phyloP scores from a whole-genome alignment of 37 sponge, comb jelly and placozoan genomes.

The Cliona cf. orientalis region DNA sequence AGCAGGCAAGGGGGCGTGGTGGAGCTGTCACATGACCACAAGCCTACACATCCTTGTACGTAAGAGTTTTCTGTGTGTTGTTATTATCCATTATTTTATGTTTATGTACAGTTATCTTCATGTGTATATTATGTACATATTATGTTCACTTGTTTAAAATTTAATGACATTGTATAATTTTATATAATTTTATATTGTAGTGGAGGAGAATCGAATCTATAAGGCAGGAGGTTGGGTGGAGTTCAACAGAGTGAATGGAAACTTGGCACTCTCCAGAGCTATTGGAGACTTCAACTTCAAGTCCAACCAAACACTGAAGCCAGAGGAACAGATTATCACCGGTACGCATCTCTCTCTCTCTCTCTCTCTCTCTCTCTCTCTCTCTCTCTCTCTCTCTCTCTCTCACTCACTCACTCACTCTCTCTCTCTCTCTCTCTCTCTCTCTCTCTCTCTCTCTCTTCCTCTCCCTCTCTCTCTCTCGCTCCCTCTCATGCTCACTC shows the following conservation, averaged over 20 bases:
- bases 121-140: background rate
- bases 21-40: constrained; percentile 90
- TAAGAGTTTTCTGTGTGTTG: too few species aligned
- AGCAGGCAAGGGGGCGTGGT: constrained; percentile 64
- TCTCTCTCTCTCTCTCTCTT: background rate
- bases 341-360: too few species aligned
- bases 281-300: constrained; percentile 95
- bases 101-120: background rate
- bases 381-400: background rate
- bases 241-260: constrained; percentile 93
- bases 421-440: background rate
- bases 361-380: background rate
- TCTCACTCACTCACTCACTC: background rate
- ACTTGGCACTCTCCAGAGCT: constrained; percentile 92
- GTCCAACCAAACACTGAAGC: constrained; percentile 41
- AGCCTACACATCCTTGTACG: constrained; percentile 77
- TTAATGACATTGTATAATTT: constrained; percentile 5
- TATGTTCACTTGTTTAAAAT: background rate
- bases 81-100: background rate
- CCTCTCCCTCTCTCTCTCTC: background rate
- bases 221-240: constrained; percentile 94
- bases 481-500: background rate
- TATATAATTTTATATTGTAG: constrained; percentile 7
- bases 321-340: constrained; percentile 89
- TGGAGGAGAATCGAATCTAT: constrained; percentile 73